Evolutionary conservation across 2,113 vertebrate genomes (phyloP).

Genomic region (Notothenia coriiceps): DNA sequence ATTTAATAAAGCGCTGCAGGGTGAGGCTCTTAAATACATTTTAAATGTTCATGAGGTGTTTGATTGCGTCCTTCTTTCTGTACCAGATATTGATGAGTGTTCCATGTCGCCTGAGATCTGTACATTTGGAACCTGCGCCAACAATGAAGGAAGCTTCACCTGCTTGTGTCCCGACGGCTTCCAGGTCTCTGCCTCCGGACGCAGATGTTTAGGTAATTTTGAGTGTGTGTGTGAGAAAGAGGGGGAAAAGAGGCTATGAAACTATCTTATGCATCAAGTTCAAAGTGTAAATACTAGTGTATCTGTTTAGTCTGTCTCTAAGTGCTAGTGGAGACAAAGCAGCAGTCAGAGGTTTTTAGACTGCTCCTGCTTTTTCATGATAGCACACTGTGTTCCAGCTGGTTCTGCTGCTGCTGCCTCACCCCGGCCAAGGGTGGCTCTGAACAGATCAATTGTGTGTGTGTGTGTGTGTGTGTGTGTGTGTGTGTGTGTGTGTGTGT

Average conservation of each 20-base stretch:
- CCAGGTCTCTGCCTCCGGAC: conserved; percentile 91
- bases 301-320: conserved; percentile 51
- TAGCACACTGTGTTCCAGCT: conserved; percentile 71
- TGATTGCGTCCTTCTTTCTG: conserved; percentile 47
- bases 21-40: background rate
- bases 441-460: conserved; percentile 59
- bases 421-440: conserved; percentile 73
- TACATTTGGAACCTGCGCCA: conserved; percentile 92
- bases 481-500: conserved; percentile 42
- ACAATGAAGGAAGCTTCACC: conserved; percentile 93
- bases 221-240: conserved; percentile 1
- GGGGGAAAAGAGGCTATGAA: conserved; percentile 6
- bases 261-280: conserved; percentile 23
- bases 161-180: conserved; percentile 94
- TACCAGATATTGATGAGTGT: conserved; percentile 95
- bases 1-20: background rate
- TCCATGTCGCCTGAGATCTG: conserved; percentile 91
- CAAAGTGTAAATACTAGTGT: conserved; percentile 42
- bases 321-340: conserved; percentile 50
- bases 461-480: conserved; percentile 42
- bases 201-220: conserved; percentile 92
- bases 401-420: conserved; percentile 64
- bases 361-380: conserved; percentile 60
- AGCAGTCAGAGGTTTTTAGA: conserved; percentile 45
- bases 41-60: background rate